Conservation (phyloP, 2,797 vertebrate genomes). For the Gymnothorax reevesii region DNA sequence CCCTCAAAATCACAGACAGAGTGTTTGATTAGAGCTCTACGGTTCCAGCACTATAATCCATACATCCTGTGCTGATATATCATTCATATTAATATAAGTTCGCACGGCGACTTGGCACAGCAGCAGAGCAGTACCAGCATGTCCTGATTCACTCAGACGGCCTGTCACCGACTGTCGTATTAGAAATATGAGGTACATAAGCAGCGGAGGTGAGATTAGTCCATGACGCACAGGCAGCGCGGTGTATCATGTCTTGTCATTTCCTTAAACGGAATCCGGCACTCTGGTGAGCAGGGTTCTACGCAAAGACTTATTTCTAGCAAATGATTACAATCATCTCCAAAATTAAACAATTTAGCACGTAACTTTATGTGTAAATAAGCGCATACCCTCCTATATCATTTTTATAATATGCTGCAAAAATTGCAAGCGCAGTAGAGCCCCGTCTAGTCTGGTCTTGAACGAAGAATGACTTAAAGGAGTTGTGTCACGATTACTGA, state of each 20-base stretch:
- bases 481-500: too few relatives aligned
- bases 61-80: neutral
- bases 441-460: neutral
- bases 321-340: too few relatives aligned
- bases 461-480: neutral
- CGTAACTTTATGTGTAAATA: too few relatives aligned
- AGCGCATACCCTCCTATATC: too few relatives aligned
- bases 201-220: constrained; percentile 20
- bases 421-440: neutral
- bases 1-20: neutral
- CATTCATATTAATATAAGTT: neutral
- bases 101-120: neutral
- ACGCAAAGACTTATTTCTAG: too few relatives aligned
- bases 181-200: constrained; percentile 9
- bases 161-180: neutral
- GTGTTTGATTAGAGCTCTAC: neutral
- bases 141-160: neutral
- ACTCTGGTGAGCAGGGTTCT: neutral
- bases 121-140: neutral
- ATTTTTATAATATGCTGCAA: too few relatives aligned
- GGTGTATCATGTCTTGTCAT: neutral
- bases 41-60: neutral
- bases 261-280: neutral
- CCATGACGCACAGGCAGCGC: neutral
- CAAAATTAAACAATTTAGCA: too few relatives aligned